Evolutionary conservation across 2,888 invertebrate species (phyloP).

Genomic region (Apomyelois bistriatella): DNA sequence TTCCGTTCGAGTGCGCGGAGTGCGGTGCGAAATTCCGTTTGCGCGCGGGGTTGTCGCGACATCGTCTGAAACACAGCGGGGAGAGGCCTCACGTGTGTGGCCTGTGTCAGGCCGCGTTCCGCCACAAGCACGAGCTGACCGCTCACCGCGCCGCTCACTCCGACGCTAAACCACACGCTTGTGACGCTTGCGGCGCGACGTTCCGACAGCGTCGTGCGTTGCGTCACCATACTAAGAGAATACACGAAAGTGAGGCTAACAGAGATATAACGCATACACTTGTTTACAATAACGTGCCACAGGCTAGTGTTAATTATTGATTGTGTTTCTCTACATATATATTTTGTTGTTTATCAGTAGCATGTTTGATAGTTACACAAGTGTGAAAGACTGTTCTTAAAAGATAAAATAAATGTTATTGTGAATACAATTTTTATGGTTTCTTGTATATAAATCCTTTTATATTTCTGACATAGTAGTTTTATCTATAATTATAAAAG

Average conservation of each 20-base stretch:
- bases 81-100: conserved; percentile 81
- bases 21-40: conserved; percentile 82
- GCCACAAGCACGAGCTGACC: conserved; percentile 80
- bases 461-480: too few relatives aligned
- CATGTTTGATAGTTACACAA: too few relatives aligned
- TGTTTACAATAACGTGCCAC: neutral
- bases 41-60: conserved; percentile 77
- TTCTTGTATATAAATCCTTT: too few relatives aligned
- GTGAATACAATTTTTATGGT: too few relatives aligned
- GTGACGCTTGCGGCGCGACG: conserved; percentile 74
- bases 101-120: conserved; percentile 77
- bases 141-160: conserved; percentile 48
- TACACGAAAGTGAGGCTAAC: conserved; percentile 44
- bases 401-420: too few relatives aligned
- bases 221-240: conserved; percentile 65
- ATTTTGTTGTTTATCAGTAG: too few relatives aligned
- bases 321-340: neutral
- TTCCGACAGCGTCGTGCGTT: conserved; percentile 68
- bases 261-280: conserved; percentile 6
- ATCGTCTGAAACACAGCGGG: conserved; percentile 81
- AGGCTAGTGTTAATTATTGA: neutral
- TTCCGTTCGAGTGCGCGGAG: conserved; percentile 79
- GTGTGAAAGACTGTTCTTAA: too few relatives aligned
- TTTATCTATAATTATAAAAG: too few relatives aligned
- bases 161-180: conserved; percentile 62